Conservation (phyloP, 2,113 vertebrate genomes). For the Muntiacus reevesi region DNA sequence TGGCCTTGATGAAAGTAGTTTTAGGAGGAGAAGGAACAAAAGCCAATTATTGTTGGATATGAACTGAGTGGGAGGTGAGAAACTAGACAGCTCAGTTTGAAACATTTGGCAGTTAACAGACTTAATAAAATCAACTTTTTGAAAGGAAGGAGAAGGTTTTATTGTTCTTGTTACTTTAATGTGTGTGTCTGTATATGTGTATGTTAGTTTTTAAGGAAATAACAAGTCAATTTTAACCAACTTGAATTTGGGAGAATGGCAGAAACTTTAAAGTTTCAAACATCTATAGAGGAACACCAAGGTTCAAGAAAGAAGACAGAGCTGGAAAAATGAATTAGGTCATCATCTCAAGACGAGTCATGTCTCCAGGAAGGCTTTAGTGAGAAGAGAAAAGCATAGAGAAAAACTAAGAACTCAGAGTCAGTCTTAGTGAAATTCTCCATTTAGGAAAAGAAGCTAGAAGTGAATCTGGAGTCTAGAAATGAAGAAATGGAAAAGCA, state of each 20-base stretch:
- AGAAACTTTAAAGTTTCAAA: not conserved
- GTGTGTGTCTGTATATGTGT: not conserved
- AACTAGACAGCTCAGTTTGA: not conserved
- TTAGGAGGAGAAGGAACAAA: not conserved
- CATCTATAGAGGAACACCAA: not conserved
- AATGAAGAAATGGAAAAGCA: not conserved
- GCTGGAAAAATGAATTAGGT: not conserved
- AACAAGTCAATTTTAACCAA: not conserved
- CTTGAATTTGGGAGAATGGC: not conserved
- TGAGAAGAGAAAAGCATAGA: not conserved
- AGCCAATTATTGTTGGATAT: not conserved
- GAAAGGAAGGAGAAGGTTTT: not conserved
- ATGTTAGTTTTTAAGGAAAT: not conserved
- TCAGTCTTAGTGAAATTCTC: not conserved
- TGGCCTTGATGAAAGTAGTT: not conserved
- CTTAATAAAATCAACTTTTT: not conserved
- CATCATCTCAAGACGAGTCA: not conserved
- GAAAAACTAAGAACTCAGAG: not conserved
- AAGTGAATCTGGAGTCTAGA: not conserved
- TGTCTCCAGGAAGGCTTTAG: not conserved
- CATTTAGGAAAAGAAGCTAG: not conserved
- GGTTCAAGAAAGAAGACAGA: not conserved
- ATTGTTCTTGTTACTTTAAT: not conserved
- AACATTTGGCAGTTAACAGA: not conserved
- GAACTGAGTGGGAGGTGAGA: not conserved